Base-by-base conservation (phyloP, 1,140 invertebrate species). In the Brachionus plicatilis region DNA sequence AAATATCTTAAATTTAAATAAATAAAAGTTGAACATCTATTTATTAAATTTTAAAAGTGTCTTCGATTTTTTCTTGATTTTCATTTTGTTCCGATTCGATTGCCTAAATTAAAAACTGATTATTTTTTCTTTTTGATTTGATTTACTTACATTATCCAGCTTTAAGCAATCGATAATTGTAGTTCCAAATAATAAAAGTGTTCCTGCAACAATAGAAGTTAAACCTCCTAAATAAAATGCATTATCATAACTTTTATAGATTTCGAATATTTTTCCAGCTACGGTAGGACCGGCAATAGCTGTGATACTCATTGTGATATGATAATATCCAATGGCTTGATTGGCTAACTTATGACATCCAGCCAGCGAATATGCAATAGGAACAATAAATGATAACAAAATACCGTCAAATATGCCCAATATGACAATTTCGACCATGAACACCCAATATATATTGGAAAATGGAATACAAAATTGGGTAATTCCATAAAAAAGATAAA, bases 211-310 rank as follows among this genome's bases (percentile, higher is more conserved):
- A 33, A 68, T 11, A 6, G 27, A 68, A 33, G 66, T 33, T 33
- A 41, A 68, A n/a, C 68, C 79, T 24, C 79, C 79, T 24, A 65
- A 12, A 60, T 82, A 82, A 27, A 82, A 82, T 3, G 79, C 79
- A 20, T 45, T 24, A 27, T 82, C 45, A n/a, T 82, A 82, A 45
- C 79, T 82, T 12, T 82, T 17, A 17, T 45, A 68, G 12, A 45
- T 27, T 82, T 82, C 79, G 37, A 29, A 82, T 65, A 82, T 82
- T 41, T 29, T 65, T 6, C 79, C 79, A 47, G 79, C 79, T 11
- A 82, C 53, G 7, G 79, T 37, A 7, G 79, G 79, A 14, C 79
- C 79, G 1, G 41, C 41, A 9, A 82, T 27, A 2, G 50, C 20
- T 5, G 79, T 60, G 11, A 65, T 33, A 27, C 79, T 82, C 37